Percentiles rank a stretch among this genome's conserved stretches.
Conservation (phyloP, 2,888 invertebrate genomes). For the Drosophila nr. perissopoda region DNA sequence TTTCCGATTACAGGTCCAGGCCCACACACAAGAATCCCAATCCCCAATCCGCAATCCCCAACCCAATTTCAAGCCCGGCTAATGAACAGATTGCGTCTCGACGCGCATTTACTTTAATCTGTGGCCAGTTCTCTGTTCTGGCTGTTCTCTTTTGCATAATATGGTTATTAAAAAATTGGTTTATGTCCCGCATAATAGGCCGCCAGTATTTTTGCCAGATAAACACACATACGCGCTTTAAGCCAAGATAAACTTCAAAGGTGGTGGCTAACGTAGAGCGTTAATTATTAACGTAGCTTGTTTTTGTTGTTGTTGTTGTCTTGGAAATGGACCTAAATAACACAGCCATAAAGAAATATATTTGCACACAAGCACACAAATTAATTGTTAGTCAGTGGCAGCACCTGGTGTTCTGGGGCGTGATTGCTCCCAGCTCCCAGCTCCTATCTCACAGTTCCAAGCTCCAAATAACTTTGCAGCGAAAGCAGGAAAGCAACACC, state of each 20-base stretch:
- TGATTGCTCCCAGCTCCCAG: background rate
- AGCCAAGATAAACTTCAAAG: conserved; percentile 12
- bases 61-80: conserved; percentile 22
- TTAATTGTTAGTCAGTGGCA: conserved; percentile 5
- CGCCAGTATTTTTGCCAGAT: conserved; percentile 43
- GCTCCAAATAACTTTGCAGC: conserved; percentile 1
- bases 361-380: conserved; percentile 31
- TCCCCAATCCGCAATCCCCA: background rate
- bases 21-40: conserved; percentile 1
- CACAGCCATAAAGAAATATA: conserved; percentile 29
- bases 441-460: background rate
- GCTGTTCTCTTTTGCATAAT: conserved; percentile 65
- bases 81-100: conserved; percentile 58
- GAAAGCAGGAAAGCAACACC: conserved; percentile 29
- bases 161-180: conserved; percentile 77
- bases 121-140: conserved; percentile 18
- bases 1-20: conserved; percentile 35
- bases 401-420: conserved; percentile 15
- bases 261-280: conserved; percentile 28
- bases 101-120: conserved; percentile 30
- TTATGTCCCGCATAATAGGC: conserved; percentile 69
- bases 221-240: conserved; percentile 4
- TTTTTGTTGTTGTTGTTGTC: background rate
- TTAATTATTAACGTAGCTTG: conserved; percentile 50
- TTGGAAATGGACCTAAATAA: conserved; percentile 27